Percentiles rank a stretch among this genome's conserved stretches.
Conservation (phyloP, 2,113 vertebrate species). For the Microtus montanus region DNA sequence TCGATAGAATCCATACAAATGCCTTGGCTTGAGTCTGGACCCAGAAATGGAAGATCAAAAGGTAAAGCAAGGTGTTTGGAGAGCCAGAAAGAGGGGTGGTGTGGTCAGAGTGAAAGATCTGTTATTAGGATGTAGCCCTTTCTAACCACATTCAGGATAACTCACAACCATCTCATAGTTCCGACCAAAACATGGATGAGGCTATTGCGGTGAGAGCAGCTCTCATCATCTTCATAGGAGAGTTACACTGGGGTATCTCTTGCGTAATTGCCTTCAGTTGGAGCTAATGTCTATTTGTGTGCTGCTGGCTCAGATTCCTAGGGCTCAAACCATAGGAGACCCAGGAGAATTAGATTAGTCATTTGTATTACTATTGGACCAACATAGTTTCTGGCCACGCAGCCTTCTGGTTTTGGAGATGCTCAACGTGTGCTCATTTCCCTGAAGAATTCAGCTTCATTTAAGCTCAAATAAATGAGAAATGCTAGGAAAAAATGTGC, state of each 20-base stretch:
- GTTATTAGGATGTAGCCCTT: background rate
- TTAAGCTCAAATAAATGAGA: slow-evolving; percentile 85
- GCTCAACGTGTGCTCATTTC: slow-evolving; percentile 85
- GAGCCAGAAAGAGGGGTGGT: background rate
- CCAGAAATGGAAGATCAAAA: background rate
- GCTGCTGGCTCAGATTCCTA: slow-evolving; percentile 39
- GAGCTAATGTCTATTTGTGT: slow-evolving; percentile 35
- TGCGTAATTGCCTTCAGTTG: slow-evolving; percentile 10
- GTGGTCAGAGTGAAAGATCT: background rate
- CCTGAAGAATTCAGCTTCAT: slow-evolving; percentile 83
- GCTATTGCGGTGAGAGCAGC: background rate
- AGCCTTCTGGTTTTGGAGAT: slow-evolving; percentile 81
- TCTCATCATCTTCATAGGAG: background rate
- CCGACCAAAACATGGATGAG: background rate
- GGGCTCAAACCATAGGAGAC: slow-evolving; percentile 60
- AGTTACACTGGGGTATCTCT: background rate
- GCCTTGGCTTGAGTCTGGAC: background rate
- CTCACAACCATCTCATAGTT: background rate
- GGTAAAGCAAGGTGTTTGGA: background rate
- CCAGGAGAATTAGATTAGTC: slow-evolving; percentile 78
- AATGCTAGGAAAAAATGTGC: slow-evolving; percentile 67
- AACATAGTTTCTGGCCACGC: slow-evolving; percentile 83
- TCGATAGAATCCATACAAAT: background rate
- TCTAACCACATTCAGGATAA: background rate
- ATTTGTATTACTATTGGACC: slow-evolving; percentile 81